phyloP scores from a whole-genome alignment of 1,140 invertebrate species.

The Euwallacea similis region DNA sequence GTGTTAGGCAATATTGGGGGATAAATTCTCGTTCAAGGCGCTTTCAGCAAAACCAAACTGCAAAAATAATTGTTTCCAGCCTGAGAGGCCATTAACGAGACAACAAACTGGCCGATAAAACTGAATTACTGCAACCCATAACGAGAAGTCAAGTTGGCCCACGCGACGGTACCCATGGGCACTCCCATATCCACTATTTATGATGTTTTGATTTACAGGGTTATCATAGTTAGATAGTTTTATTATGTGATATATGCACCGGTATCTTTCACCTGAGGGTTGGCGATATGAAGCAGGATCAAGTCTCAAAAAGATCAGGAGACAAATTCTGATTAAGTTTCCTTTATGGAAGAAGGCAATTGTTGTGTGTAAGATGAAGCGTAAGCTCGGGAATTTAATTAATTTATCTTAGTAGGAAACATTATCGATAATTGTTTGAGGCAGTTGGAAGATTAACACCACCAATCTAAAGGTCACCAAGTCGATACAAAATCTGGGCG shows the following conservation, averaged over 20 bases:
- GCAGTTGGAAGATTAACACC: too few relatives aligned
- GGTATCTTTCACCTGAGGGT: neutral
- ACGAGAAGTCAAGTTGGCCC: constrained; percentile 38
- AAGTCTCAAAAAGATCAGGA: too few relatives aligned
- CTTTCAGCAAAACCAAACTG: constrained; percentile 28
- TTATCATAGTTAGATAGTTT: constrained; percentile 25
- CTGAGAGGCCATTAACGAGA: constrained; percentile 35
- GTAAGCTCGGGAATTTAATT: too few relatives aligned
- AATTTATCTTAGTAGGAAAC: too few relatives aligned
- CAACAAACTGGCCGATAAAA: constrained; percentile 37
- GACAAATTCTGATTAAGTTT: too few relatives aligned
- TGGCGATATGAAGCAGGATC: neutral
- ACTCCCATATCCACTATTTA: constrained; percentile 32
- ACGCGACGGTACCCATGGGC: constrained; percentile 31
- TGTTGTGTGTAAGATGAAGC: too few relatives aligned
- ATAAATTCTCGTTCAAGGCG: constrained; percentile 3
- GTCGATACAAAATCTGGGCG: neutral
- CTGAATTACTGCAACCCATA: constrained; percentile 35
- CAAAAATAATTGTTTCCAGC: constrained; percentile 37
- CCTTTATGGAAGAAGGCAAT: too few relatives aligned
- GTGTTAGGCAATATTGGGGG: neutral
- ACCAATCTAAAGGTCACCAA: too few relatives aligned
- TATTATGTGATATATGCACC: constrained; percentile 6
- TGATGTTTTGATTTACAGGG: constrained; percentile 36
- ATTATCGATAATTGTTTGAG: too few relatives aligned